These are phyloP conservation scores for Leptinotarsa juncta DNA, from an alignment of 2,888 invertebrate genomes.

Conservation along the genomic window DNA sequence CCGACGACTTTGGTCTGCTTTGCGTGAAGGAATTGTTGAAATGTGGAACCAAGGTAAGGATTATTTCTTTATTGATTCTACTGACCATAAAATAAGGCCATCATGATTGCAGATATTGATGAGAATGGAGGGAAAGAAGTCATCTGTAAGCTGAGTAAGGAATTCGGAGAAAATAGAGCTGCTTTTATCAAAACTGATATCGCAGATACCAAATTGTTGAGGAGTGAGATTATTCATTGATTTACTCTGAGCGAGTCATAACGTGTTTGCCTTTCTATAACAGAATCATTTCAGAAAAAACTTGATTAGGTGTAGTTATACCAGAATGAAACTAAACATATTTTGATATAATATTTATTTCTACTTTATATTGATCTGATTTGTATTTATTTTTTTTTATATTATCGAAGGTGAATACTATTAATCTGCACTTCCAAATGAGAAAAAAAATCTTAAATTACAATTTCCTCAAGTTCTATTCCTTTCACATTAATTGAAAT, in stretches of 20 bases:
- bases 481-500: no score
- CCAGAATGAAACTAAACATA: no score
- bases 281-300: not conserved
- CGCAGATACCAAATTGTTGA: conserved; percentile 77
- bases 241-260: not conserved
- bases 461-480: no score
- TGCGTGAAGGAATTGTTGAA: conserved; percentile 65
- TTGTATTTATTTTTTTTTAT: no score
- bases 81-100: conserved; percentile 48
- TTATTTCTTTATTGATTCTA: conserved; percentile 25
- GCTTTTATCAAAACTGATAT: conserved; percentile 78
- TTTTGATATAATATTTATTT: no score
- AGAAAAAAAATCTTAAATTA: no score
- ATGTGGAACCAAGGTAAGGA: conserved; percentile 60
- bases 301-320: no score
- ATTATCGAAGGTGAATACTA: no score
- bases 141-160: conserved; percentile 70
- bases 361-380: no score
- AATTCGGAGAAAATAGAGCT: conserved; percentile 75
- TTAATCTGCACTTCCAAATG: no score
- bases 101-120: conserved; percentile 55
- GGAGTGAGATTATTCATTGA: conserved; percentile 66
- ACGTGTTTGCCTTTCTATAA: not conserved
- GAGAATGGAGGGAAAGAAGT: conserved; percentile 69
- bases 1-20: conserved; percentile 67